phyloP scores from a whole-genome alignment of 2,888 invertebrate genomes.

The Parnassius mnemosyne region DNA sequence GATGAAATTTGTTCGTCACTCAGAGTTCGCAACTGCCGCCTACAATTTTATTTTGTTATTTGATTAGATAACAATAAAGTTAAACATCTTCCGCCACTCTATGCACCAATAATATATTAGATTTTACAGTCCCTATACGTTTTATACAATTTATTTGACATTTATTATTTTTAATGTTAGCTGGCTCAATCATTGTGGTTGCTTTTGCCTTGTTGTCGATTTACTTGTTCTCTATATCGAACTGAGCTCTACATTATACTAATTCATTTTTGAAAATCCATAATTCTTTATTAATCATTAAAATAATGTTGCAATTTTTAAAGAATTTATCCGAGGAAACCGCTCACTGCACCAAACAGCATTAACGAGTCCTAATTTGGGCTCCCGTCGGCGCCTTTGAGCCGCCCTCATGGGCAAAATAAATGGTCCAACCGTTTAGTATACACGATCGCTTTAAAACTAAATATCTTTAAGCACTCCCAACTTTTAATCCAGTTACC shows the following conservation, averaged over 20 bases:
- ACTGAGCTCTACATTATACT: no score
- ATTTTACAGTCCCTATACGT: constrained; percentile 1
- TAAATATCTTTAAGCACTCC: background rate
- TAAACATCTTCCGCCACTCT: constrained; percentile 5
- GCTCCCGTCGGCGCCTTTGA: constrained; percentile 18
- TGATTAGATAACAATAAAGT: constrained; percentile 22
- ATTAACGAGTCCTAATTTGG: constrained; percentile 17
- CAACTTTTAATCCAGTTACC: background rate
- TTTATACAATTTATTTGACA: no score
- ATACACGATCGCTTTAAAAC: background rate
- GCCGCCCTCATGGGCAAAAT: background rate
- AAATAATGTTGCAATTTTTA: constrained; percentile 10
- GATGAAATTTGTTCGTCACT: constrained; percentile 49
- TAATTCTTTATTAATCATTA: constrained; percentile 4
- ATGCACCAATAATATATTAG: constrained; percentile 2
- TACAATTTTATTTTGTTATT: constrained; percentile 12
- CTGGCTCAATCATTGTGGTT: no score
- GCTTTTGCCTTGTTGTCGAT: no score
- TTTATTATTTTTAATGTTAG: no score
- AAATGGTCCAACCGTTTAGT: background rate
- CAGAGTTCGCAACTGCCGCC: constrained; percentile 12
- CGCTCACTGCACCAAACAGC: constrained; percentile 7
- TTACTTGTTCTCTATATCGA: no score
- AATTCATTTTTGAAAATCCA: background rate
- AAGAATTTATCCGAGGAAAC: constrained; percentile 3